Base-by-base conservation (phyloP, 2,113 vertebrate species). In the Hipposideros armiger region DNA sequence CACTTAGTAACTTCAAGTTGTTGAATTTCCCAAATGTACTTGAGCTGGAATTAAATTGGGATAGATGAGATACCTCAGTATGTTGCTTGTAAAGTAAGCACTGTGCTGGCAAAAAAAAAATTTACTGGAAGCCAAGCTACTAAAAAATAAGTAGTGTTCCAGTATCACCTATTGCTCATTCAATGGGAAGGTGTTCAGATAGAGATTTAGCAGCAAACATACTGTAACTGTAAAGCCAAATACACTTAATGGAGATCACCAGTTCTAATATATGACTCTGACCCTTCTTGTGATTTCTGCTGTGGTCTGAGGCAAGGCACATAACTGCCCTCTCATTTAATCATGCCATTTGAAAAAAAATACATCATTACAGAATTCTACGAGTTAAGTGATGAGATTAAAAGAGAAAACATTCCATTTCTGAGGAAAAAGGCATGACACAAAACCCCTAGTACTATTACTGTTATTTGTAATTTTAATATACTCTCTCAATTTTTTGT, bases 11-110 rank as follows among this genome's bases (percentile, higher is more conserved):
- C 72, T 85, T 83, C 36, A 50, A 54, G 26, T 45, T 93, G 36
- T 36, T 74, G 22, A n/a, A 76, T 90, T 89, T 40, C 32, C 66
- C 20, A 30, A 42, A 47, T 45, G n/a, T n/a, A 50, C 9, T 84
- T 30, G 17, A 92, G 54, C 47, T 91, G 28, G 95, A 70, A 94
- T 96, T 74, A 89, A 77, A 54, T 73, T 42, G 64, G 22, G 80
- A 58, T 54, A 69, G 82, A 30, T 16, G 32, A 67, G 82, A 77
- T 72, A 30, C 20, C 32, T 42, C 15, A 93, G 5, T 24, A 2
- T 56, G 14, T 28, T 82, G 11, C 11, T 74, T 36, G 36, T 6
- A 69, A n/a, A 62, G 77, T 7, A 52, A 11, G 36, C 6, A 30
- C 45, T 67, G 2, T 40, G 28, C 42, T 22, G n/a, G 22, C 40